Percentiles rank a stretch among this genome's conserved stretches.
Evolutionary conservation across 2,888 invertebrate species (phyloP).

Genomic region (Piscicola geometra): DNA sequence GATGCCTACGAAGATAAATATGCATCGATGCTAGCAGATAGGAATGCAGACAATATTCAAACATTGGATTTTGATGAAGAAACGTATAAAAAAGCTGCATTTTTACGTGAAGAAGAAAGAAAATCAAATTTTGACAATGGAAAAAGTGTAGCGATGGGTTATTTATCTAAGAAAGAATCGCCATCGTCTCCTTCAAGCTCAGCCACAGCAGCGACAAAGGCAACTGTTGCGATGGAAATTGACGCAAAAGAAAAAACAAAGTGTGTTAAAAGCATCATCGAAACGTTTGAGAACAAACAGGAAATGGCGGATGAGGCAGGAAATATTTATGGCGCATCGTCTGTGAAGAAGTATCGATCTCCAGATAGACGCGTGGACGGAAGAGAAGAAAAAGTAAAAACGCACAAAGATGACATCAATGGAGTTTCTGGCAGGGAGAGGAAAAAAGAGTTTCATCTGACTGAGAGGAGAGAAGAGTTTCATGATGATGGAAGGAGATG

Average conservation of each 20-base stretch:
- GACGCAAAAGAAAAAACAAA: not conserved
- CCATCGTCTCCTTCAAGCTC: not conserved
- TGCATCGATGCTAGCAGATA: not conserved
- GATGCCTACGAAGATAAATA: not conserved
- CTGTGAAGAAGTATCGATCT: not conserved
- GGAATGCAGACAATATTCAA: not conserved
- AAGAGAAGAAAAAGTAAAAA: not conserved
- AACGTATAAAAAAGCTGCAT: not conserved
- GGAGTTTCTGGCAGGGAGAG: not conserved
- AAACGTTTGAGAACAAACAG: slow-evolving; percentile 8
- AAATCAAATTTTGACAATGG: no score
- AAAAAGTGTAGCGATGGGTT: no score
- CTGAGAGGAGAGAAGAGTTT: no score
- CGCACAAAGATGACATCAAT: not conserved
- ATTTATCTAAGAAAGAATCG: no score
- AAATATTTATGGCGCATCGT: not conserved
- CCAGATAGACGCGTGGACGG: not conserved
- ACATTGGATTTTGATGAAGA: not conserved
- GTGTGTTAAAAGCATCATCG: slow-evolving; percentile 9
- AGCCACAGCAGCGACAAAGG: not conserved
- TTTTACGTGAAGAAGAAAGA: no score
- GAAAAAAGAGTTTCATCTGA: not conserved
- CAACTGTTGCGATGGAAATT: not conserved
- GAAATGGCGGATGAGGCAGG: not conserved
- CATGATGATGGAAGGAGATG: no score